Base-by-base conservation (phyloP, 2,888 invertebrate genomes). In the Tromatobia lineatoria region DNA sequence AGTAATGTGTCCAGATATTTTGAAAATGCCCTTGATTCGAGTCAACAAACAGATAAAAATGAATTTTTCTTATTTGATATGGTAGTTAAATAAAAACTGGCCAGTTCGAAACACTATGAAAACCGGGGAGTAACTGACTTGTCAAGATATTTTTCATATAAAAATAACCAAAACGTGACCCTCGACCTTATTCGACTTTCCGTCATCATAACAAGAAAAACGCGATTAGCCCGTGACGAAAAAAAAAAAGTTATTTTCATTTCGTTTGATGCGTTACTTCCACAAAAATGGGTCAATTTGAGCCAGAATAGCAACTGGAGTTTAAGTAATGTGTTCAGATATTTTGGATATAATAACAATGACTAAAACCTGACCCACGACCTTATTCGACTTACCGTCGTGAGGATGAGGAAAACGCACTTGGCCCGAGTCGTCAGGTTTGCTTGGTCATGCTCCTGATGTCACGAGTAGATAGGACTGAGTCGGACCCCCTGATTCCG, bases 381-480 rank as follows among this genome's bases (percentile, higher is more conserved):
- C n/a, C 45, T 29, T 45, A 45, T 23, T 23, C 7, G 45, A 66
- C 42, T 64, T 18, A 42, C 20, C 42, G 20, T 18, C 29, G 29
- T 4, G n/a, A n/a, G 15, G 23, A 15, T 20, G 70, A 54, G 52
- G 38, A 29, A 38, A 54, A 54, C 38, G 11, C 54, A 13, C 50
- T 54, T 54, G 57, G 15, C 38, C 20, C 38, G 23, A 34, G 8
- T 18, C 71, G 23, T 23, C 8, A 25, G 18, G 15, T 23, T 67
- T 45, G 67, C 64, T 73, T 54, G 70, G 64, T 78, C 66, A 85
- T 71, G 81, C 70, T 75, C 75, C 42, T 45, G 81, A 85, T 85
- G 59, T 78, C 81, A 67, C 66, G 75, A 73, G 66, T 38, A 85
- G 85, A 85, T 81, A 82, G 66, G 71, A 66, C 66, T 70, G 42